These are phyloP conservation scores for Heloderma charlesbogerti DNA, from an alignment of 2,113 vertebrate genomes.

Conservation along the genomic window DNA sequence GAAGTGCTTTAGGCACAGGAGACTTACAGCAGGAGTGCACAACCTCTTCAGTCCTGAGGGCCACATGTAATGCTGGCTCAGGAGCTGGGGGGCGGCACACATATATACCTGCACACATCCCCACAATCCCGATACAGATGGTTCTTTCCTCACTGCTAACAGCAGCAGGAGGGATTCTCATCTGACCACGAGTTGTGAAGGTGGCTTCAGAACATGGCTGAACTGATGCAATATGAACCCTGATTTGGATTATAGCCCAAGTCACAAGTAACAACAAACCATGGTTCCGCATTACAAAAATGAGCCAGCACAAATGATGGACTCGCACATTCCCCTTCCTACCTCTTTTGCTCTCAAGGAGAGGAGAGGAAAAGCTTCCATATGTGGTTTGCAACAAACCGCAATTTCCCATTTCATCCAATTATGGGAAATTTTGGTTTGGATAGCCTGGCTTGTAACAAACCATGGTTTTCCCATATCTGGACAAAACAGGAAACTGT, in stretches of 20 bases:
- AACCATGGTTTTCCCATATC: neutral
- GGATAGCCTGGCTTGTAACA: neutral
- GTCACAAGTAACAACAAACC: neutral
- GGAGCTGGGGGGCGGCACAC: too few species aligned
- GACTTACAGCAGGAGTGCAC: neutral
- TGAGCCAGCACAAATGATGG: too few species aligned
- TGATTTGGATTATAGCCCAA: neutral
- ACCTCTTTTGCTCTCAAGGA: neutral
- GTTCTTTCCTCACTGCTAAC: too few species aligned
- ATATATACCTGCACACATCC: too few species aligned
- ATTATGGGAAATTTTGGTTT: neutral
- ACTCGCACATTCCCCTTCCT: neutral
- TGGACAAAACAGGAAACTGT: neutral
- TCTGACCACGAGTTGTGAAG: neutral
- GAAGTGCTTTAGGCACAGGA: neutral
- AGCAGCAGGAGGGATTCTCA: too few species aligned
- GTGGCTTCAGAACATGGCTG: neutral
- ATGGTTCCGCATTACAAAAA: too few species aligned
- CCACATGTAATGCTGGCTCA: too few species aligned
- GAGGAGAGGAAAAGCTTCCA: neutral
- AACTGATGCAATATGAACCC: neutral
- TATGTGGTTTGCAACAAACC: neutral
- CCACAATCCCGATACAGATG: too few species aligned
- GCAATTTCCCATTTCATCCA: neutral
- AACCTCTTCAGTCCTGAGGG: too few species aligned